A percentile compares a stretch with the other conserved stretches of the same genome.
These are phyloP conservation scores for Himalopsyche phryganea DNA, from an alignment of 1,140 invertebrate genomes.

Conservation along the genomic window DNA sequence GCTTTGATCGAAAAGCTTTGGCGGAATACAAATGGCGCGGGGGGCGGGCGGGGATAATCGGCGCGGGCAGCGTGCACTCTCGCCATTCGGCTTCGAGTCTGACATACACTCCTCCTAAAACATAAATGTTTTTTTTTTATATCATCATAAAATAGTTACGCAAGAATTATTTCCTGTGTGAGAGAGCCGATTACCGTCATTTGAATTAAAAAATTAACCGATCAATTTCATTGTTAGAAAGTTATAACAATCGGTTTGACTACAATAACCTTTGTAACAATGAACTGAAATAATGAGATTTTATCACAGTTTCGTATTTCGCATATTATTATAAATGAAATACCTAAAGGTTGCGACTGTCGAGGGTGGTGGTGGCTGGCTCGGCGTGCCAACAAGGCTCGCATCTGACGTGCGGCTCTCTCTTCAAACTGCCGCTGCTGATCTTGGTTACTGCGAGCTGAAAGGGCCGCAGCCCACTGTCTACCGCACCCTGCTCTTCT, in stretches of 20 bases:
- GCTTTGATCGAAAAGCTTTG: constrained; percentile 18
- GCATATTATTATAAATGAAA: neutral
- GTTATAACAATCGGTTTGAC: neutral
- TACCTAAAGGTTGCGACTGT: constrained; percentile 38
- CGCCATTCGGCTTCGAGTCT: constrained; percentile 70
- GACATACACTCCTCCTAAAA: constrained; percentile 65
- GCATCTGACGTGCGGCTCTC: constrained; percentile 65
- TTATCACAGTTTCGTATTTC: no score
- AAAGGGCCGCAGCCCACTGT: constrained; percentile 69
- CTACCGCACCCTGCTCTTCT: constrained; percentile 43
- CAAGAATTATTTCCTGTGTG: no score
- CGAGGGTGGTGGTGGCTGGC: constrained; percentile 31
- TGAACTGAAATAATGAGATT: no score
- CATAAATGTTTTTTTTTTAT: constrained; percentile 19
- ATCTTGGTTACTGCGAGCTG: constrained; percentile 78
- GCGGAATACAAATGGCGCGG: constrained; percentile 32
- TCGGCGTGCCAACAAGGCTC: constrained; percentile 54
- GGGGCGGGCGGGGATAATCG: constrained; percentile 32
- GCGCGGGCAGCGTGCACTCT: constrained; percentile 48
- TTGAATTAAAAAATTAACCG: no score
- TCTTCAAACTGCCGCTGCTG: constrained; percentile 80
- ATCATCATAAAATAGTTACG: no score
- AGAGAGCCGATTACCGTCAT: no score
- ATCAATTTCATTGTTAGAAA: no score
- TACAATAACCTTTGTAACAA: neutral